These are phyloP conservation scores for Drosophila emarginata DNA, from an alignment of 2,888 invertebrate species.

Conservation along the genomic window DNA sequence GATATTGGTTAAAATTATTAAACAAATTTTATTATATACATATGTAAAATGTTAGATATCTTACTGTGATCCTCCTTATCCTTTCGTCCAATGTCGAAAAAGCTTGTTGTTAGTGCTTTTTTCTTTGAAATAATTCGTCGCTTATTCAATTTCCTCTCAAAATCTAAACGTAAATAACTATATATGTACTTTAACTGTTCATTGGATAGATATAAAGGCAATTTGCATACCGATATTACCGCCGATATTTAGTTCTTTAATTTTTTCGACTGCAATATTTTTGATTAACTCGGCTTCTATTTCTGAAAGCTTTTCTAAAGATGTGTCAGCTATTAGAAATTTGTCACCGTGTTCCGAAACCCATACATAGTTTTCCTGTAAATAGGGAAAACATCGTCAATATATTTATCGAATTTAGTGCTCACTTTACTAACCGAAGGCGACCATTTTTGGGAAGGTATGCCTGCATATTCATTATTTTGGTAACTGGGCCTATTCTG, in stretches of 20 bases:
- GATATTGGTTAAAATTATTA: not conserved
- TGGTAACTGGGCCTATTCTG: slow-evolving; percentile 85
- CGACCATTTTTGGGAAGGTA: slow-evolving; percentile 86
- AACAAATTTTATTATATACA: not conserved
- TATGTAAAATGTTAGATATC: slow-evolving; percentile 7
- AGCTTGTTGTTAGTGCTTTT: slow-evolving; percentile 93
- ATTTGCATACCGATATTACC: slow-evolving; percentile 84
- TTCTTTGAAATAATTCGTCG: slow-evolving; percentile 91
- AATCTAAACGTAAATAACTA: slow-evolving; percentile 34
- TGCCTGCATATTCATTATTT: slow-evolving; percentile 30
- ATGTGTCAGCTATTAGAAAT: slow-evolving; percentile 86
- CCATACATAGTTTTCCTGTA: slow-evolving; percentile 91
- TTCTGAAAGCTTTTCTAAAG: slow-evolving; percentile 87
- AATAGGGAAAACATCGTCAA: not conserved
- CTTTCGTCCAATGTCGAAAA: slow-evolving; percentile 90
- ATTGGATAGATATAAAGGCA: not conserved
- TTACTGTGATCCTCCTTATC: slow-evolving; percentile 87
- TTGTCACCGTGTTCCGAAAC: slow-evolving; percentile 86
- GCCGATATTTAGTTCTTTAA: slow-evolving; percentile 93
- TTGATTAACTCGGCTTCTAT: slow-evolving; percentile 90
- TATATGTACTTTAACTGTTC: not conserved
- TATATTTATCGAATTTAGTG: not conserved
- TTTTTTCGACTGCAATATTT: slow-evolving; percentile 92
- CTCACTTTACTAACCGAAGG: slow-evolving; percentile 86
- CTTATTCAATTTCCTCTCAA: slow-evolving; percentile 85